A percentile compares a stretch with the other conserved stretches of the same genome.
These are phyloP conservation scores for Stichodactyla mertensii DNA, from an alignment of 64 coral and sea anemone species.

Conservation along the genomic window DNA sequence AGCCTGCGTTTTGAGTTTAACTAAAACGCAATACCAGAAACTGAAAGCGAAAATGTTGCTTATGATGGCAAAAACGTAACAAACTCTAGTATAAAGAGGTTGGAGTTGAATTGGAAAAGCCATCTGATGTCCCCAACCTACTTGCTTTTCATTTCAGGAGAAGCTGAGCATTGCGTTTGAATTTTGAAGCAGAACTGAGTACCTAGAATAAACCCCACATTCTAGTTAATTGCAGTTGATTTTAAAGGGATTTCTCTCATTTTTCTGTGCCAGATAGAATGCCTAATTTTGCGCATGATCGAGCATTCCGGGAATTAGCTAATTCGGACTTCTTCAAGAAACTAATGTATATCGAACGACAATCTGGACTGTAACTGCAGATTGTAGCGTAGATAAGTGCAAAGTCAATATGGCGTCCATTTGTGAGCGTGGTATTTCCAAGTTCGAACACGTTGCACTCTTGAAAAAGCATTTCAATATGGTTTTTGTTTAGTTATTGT, in stretches of 20 bases:
- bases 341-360: neutral
- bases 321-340: neutral
- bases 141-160: no score
- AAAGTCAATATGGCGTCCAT: neutral
- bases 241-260: neutral
- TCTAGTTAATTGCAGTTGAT: neutral
- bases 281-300: neutral
- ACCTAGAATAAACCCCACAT: no score
- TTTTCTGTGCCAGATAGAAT: neutral
- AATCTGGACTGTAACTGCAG: neutral
- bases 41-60: no score
- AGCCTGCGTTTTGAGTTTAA: no score
- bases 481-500: slow-evolving; percentile 27
- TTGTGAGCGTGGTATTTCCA: neutral
- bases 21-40: no score
- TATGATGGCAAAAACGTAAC: no score
- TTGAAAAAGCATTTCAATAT: slow-evolving; percentile 27
- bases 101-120: no score
- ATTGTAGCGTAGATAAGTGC: neutral
- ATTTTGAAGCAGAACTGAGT: no score
- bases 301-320: neutral
- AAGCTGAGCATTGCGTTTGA: no score
- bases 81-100: no score
- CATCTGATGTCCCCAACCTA: no score
- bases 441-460: slow-evolving; percentile 11